These are phyloP conservation scores for Pyrocoelia pectoralis DNA, from an alignment of 2,888 invertebrate genomes.

Conservation along the genomic window DNA sequence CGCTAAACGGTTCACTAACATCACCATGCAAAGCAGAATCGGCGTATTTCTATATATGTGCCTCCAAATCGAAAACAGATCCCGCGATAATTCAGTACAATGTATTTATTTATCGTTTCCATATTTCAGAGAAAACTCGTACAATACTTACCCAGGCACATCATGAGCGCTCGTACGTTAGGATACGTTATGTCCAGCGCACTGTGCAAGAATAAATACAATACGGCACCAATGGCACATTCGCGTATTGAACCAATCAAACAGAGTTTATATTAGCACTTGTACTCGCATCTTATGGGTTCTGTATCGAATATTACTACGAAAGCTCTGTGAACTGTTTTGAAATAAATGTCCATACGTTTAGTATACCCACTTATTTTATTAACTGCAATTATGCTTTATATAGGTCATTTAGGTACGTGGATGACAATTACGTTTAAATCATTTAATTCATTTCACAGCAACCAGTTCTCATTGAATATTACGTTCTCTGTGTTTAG, in stretches of 20 bases:
- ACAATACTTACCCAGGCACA: constrained; percentile 40
- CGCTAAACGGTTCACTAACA: constrained; percentile 53
- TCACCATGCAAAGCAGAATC: constrained; percentile 53
- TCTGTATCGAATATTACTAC: constrained; percentile 3
- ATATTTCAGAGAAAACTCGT: constrained; percentile 47
- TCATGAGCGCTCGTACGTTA: constrained; percentile 34
- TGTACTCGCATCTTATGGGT: constrained; percentile 12
- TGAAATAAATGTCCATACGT: no score
- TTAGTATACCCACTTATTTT: no score
- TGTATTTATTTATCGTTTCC: constrained; percentile 54
- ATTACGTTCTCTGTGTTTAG: no score
- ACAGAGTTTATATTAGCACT: constrained; percentile 22
- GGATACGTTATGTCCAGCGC: constrained; percentile 35
- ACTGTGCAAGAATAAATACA: constrained; percentile 37
- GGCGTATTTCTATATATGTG: constrained; percentile 43
- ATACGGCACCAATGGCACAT: constrained; percentile 26
- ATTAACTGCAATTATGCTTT: no score
- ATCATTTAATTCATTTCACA: no score
- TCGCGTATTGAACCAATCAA: constrained; percentile 36
- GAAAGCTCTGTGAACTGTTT: constrained; percentile 42
- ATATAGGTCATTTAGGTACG: no score
- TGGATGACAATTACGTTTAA: no score
- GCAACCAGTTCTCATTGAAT: no score
- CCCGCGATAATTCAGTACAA: constrained; percentile 54
- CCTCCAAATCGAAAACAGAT: constrained; percentile 52